Evolutionary conservation across 2,797 vertebrate species (phyloP).

Genomic region (Lerista edwardsae): DNA sequence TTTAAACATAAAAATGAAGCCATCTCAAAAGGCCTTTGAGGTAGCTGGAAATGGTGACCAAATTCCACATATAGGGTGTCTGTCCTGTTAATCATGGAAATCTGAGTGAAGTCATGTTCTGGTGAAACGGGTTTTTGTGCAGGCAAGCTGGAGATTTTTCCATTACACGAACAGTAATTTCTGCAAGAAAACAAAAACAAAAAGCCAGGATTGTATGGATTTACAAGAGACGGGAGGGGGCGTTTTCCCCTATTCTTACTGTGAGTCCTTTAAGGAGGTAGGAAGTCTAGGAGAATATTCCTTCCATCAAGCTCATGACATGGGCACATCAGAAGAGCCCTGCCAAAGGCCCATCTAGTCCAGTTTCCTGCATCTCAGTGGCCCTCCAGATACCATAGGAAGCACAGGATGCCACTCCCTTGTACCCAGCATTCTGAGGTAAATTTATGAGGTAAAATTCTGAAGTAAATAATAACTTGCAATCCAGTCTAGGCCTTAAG

Average conservation of each 20-base stretch:
- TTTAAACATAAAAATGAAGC: not conserved
- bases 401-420: no score
- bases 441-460: no score
- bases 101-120: slow-evolving; percentile 58
- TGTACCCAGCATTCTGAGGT: no score
- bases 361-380: no score
- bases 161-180: slow-evolving; percentile 63
- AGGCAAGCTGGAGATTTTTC: slow-evolving; percentile 62
- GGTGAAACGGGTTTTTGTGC: slow-evolving; percentile 61
- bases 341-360: no score
- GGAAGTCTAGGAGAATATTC: not conserved
- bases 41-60: slow-evolving; percentile 62
- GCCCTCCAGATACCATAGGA: no score
- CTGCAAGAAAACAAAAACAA: slow-evolving; percentile 34
- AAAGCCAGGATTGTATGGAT: slow-evolving; percentile 46
- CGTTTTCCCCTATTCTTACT: no score
- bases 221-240: not conserved
- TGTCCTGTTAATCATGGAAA: slow-evolving; percentile 71
- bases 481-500: no score
- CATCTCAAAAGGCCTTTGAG: slow-evolving; percentile 49
- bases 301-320: not conserved
- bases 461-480: no score
- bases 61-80: slow-evolving; percentile 55
- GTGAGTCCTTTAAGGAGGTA: not conserved
- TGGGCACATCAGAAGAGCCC: no score